Evolutionary conservation across 1,140 invertebrate species (phyloP).

Genomic region (Oncopeltus fasciatus): DNA sequence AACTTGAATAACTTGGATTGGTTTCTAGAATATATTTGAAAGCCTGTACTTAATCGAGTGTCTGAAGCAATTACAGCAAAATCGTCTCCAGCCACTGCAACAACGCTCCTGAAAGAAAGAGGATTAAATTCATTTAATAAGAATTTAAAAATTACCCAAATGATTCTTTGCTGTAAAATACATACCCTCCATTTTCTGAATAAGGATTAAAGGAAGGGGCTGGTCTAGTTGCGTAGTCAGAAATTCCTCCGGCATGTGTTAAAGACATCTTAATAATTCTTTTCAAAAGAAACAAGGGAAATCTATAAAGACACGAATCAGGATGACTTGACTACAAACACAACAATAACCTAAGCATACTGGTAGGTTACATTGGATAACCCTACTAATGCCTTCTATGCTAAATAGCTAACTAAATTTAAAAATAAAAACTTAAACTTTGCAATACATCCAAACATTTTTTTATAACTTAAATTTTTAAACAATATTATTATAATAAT

Average conservation of each 20-base stretch:
- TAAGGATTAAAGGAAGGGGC: constrained; percentile 20
- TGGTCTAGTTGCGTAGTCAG: constrained; percentile 6
- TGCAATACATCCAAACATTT: too few species aligned
- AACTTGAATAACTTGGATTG: constrained; percentile 72
- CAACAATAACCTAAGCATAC: too few species aligned
- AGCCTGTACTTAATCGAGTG: constrained; percentile 82
- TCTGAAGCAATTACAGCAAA: constrained; percentile 78
- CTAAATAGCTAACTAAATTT: too few species aligned
- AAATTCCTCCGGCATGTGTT: constrained; percentile 7
- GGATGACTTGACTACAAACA: too few species aligned
- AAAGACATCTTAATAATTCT: too few species aligned
- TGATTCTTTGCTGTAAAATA: not conserved
- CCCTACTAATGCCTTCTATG: not conserved
- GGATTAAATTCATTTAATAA: not conserved
- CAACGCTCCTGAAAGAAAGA: constrained; percentile 56
- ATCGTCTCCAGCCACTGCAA: constrained; percentile 86
- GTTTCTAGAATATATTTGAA: constrained; percentile 73
- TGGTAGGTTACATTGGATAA: not conserved
- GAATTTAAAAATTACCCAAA: not conserved
- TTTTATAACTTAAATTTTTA: too few species aligned
- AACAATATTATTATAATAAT: too few species aligned
- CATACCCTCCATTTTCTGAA: constrained; percentile 26
- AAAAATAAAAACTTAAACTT: too few species aligned
- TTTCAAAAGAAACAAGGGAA: too few species aligned
- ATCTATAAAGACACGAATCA: too few species aligned